Base-by-base conservation (phyloP, 2,113 vertebrate species). In the Pycnonotus jocosus region DNA sequence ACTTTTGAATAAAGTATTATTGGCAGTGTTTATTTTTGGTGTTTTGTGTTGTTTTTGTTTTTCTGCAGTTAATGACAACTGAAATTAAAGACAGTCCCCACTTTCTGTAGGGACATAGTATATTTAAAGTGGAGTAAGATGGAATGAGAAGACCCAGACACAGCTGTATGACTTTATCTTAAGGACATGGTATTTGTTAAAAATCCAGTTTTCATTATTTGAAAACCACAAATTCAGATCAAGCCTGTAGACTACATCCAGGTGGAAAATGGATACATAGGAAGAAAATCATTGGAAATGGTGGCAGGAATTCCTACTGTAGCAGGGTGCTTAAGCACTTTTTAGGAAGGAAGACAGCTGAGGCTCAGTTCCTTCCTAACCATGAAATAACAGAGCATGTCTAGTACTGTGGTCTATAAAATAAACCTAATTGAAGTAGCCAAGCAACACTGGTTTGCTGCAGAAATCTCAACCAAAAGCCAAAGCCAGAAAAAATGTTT, bases 311-410 rank as follows among this genome's bases (percentile, higher is more conserved):
- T 93, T 88, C 71, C 74, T 83, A 3, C 68, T 66, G 56, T 65
- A 86, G 47, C 10, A 1, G 22, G 13, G 38, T 74, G 24, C 47
- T 64, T 91, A 84, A 92, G 91, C 76, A 88, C 31, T 51, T 68
- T 78, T 74, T 84, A 93, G 96, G 92, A 92, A 91, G 95, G 91
- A 96, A 93, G 86, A 60, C 38, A 74, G 58, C 72, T 74, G 88
- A 91, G 40, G 85, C 83, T 91, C 54, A 80, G 94, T 96, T 97
- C 94, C 95, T 95, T 95, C 92, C 91, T 90, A 88, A 80, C 71
- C 10, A 12, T 88, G 88, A 81, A 96, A 80, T 69, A 95, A 80
- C 66, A 96, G 88, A 93, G 85, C 81, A 83, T 93, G 88, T 83
- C 42, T 76, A 42, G 47, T 76, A 53, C 45, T 82, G 5, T 35